phyloP scores from a whole-genome alignment of 2,113 vertebrate species.

The Oryzias javanicus region DNA sequence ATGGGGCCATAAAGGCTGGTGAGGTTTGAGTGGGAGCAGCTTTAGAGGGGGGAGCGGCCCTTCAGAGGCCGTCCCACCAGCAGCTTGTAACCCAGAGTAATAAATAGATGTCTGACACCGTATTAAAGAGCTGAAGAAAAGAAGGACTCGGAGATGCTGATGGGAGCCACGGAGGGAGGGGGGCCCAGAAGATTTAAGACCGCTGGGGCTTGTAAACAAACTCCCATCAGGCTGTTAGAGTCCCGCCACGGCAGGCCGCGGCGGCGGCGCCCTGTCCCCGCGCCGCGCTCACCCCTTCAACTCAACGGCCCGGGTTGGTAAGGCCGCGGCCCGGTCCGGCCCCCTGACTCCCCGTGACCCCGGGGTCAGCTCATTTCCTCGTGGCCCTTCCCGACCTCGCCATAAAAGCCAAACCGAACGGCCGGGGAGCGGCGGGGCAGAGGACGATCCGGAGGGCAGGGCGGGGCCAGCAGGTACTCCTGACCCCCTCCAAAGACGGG shows the following conservation, averaged over 20 bases:
- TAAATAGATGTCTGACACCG: constrained; percentile 78
- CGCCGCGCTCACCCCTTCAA: constrained; percentile 30
- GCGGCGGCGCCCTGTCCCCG: constrained; percentile 45
- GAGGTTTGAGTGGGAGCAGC: constrained; percentile 60
- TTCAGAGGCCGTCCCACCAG: constrained; percentile 74
- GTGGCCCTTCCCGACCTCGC: constrained; percentile 78
- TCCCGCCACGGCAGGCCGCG: constrained; percentile 71
- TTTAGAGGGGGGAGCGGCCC: constrained; percentile 76
- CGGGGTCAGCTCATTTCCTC: constrained; percentile 83
- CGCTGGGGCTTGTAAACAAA: constrained; percentile 79
- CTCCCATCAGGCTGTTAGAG: constrained; percentile 77
- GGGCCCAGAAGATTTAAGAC: constrained; percentile 76
- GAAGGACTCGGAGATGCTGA: constrained; percentile 42
- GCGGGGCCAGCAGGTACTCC: constrained; percentile 25
- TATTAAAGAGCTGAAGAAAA: constrained; percentile 73
- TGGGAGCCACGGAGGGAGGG: constrained; percentile 14
- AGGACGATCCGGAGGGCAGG: constrained; percentile 28
- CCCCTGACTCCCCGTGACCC: constrained; percentile 76
- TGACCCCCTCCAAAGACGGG: constrained; percentile 37
- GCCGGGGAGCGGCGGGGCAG: constrained; percentile 66
- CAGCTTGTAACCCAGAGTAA: constrained; percentile 78
- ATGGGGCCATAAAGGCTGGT: constrained; percentile 77
- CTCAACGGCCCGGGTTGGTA: constrained; percentile 47
- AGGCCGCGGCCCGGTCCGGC: constrained; percentile 61
- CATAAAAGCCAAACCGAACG: constrained; percentile 75